Evolutionary conservation across 2,888 invertebrate genomes (phyloP), one percentile per base, ranked within the genome.

Genomic region (Phyllotreta striolata): DNA sequence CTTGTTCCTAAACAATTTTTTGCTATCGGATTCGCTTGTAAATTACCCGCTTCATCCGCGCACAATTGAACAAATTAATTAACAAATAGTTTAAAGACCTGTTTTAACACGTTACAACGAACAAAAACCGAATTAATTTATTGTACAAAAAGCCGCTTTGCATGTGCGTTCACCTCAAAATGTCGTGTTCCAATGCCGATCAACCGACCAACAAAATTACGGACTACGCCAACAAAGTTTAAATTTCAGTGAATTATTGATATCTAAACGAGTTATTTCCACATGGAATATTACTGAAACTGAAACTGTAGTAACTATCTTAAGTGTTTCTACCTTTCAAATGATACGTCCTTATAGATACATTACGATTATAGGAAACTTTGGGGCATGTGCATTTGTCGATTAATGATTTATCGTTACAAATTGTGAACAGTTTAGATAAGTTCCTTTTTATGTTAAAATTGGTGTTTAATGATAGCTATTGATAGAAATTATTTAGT

Each of bases 211-310:
- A 64, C 62, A 57, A 66, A 66, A 66, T 70, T 67, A 64, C 56
- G 60, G 46, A 60, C 64, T 65, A 60, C 56, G 52, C 57, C 63
- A 63, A 68, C 64, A 70, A 66, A 69, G 66, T 70, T 70, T 70
- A 70, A 69, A 70, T 67, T 69, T 63, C 69, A 39, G 60, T 69
- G 54, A 52, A 68, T 64, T 67, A 67, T 70, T 66, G 49, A 68
- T 55, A 51, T 8, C 43, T 41, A 57, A 66, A 60, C 64, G 65
- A 66, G 70, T 65, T 66, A 64, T 64, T 66, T 62, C 13, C 24
- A 46, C 62, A 65, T 70, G 38, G 61, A 68, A 64, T 70, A 70
- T 70, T 68, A 41, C 68, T 41, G 62, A 63, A n/a, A 24, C 24
- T 68, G 64, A 64, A 69, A 69, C 66, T 66, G 66, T 63, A 61